A percentile compares a stretch with the other conserved stretches of the same genome.
phyloP scores from a whole-genome alignment of 2,797 vertebrate species.

The Simalia tracyae region DNA sequence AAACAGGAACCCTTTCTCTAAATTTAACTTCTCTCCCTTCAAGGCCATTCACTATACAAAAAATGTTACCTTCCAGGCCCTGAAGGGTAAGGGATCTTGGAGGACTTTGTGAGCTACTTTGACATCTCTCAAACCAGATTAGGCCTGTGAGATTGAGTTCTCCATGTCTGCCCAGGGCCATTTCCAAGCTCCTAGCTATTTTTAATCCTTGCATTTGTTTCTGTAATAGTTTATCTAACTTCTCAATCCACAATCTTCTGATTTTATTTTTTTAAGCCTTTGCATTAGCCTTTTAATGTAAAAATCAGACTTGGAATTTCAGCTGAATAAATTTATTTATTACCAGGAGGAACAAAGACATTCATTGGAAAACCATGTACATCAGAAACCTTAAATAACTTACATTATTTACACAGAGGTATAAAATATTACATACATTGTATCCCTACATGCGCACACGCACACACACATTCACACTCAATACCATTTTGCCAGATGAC shows the following conservation, averaged over 20 bases:
- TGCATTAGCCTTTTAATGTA: background rate
- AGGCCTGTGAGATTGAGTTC: background rate
- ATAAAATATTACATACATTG: slow-evolving; percentile 33
- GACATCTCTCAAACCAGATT: background rate
- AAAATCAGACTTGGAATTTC: background rate
- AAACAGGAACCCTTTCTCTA: background rate
- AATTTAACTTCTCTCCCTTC: background rate
- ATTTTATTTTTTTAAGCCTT: background rate
- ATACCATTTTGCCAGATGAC: slow-evolving; percentile 31
- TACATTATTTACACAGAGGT: slow-evolving; percentile 42
- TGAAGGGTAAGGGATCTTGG: background rate
- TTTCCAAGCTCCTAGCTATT: background rate
- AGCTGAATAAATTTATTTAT: slow-evolving; percentile 33
- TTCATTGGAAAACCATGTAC: slow-evolving; percentile 42
- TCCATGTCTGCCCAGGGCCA: background rate
- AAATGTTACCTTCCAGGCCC: background rate
- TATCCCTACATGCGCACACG: background rate
- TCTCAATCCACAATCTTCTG: background rate
- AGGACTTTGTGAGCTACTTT: background rate
- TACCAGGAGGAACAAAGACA: slow-evolving; percentile 24
- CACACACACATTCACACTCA: background rate
- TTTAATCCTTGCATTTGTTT: slow-evolving; percentile 1
- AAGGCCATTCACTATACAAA: background rate
- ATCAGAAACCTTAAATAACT: slow-evolving; percentile 39
- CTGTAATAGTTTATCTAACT: background rate